Conservation (phyloP, 2,113 vertebrate genomes). For the Acrocephalus arundinaceus region DNA sequence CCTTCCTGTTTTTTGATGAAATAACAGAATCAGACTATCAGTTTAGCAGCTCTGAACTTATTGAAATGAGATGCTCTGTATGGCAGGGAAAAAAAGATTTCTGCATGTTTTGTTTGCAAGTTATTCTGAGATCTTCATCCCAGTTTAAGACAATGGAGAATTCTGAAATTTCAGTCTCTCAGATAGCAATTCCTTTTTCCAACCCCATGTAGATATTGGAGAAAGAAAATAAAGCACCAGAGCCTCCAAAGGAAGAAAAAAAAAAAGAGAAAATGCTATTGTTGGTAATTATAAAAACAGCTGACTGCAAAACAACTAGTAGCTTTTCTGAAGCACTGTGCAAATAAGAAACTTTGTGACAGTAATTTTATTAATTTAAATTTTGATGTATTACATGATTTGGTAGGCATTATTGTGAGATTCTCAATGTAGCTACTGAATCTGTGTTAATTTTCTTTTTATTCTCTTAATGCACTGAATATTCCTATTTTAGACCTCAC, state of each 20-base stretch:
- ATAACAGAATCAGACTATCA: neutral
- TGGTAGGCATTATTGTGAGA: neutral
- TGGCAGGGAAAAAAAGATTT: neutral
- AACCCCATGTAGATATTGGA: neutral
- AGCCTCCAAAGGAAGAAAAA: neutral
- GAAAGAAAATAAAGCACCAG: neutral
- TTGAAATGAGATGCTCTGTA: neutral
- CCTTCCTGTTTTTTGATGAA: neutral
- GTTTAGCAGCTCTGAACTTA: neutral
- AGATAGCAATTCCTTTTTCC: neutral
- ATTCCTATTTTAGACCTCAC: neutral
- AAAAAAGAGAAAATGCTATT: neutral
- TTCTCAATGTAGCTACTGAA: neutral
- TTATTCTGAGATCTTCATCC: neutral
- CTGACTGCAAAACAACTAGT: neutral
- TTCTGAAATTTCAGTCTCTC: neutral
- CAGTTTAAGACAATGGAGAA: neutral
- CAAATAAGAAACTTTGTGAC: neutral
- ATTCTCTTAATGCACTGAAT: neutral
- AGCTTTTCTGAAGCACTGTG: neutral
- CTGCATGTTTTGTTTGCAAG: neutral
- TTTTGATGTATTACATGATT: neutral
- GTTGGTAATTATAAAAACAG: neutral
- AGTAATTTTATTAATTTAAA: constrained; percentile 13
- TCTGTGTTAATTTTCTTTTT: neutral